Conservation (phyloP, 2,888 invertebrate species). For the Chloromyia formosa region DNA sequence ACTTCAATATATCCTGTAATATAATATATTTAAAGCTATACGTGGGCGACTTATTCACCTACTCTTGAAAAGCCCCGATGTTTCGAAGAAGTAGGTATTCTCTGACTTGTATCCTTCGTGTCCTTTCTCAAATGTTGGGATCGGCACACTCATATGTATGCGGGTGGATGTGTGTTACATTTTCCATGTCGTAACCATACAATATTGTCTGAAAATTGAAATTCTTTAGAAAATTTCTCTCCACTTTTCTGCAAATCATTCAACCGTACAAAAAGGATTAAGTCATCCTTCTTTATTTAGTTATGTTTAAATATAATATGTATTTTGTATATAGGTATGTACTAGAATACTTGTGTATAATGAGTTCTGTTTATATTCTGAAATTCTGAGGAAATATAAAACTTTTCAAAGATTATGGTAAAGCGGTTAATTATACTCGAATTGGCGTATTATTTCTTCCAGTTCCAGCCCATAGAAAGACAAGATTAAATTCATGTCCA, state of each 20-base stretch:
- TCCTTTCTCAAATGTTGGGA: not conserved
- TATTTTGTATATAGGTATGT: too few species aligned
- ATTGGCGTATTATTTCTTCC: too few species aligned
- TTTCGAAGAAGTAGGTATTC: not conserved
- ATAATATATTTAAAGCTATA: not conserved
- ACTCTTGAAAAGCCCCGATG: not conserved
- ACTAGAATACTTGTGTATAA: too few species aligned
- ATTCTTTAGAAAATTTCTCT: conserved; percentile 36
- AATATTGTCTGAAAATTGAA: conserved; percentile 42
- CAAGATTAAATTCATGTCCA: too few species aligned
- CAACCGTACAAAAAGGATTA: conserved; percentile 28
- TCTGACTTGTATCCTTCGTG: not conserved
- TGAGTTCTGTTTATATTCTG: too few species aligned
- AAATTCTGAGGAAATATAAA: too few species aligned
- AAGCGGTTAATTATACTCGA: too few species aligned
- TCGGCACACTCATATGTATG: not conserved
- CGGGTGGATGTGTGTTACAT: conserved; percentile 1
- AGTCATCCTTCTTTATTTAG: conserved; percentile 32
- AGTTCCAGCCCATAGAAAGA: too few species aligned
- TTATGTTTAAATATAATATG: not conserved
- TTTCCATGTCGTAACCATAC: conserved; percentile 26
- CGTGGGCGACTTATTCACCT: not conserved
- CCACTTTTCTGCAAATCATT: conserved; percentile 33
- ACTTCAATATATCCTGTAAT: not conserved
- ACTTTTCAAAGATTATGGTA: too few species aligned